Evolutionary conservation across 2,797 vertebrate genomes (phyloP), one percentile per base, ranked within the genome.

Genomic region (Xenops minutus): DNA sequence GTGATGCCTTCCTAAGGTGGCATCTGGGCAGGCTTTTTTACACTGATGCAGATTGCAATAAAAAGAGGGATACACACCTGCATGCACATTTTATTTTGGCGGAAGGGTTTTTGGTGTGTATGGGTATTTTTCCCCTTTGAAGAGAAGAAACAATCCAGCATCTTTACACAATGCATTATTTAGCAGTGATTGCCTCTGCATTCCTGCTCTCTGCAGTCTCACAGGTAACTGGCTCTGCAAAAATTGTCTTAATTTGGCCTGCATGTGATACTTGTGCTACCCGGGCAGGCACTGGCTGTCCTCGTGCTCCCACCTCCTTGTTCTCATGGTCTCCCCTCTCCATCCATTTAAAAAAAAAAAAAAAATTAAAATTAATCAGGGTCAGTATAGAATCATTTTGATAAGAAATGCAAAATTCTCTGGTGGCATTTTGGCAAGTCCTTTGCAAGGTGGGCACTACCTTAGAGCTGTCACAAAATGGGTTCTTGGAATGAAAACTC

Each of bases 1-100:
- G 55, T 76, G 71, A 74, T 93, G 88, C 77, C 91, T 88, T 96
- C 84, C 92, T 88, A 83, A 92, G 89, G 87, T 94, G 92, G 80
- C 81, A 82, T 92, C 52, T 83, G 55, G 85, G 71, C 76, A 63
- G 73, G 22, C 7, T 62, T 58, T 29, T 55, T 46, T 61, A 23
- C 46, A 13, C 27, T 30, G 41, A 8, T 80, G 63, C 48, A 74
- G 32, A 37, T 76, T 43, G 26, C 32, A 5, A 2, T 46, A 12
- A 37, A 14, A 61, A 37, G n/a, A 46, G 59, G 9, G 59, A 27
- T 14, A 19, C 22, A 16, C 2, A 32, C 36, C 23, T 86, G 14
- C 5, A 7, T 8, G 4, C 0, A 0, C 41, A 15, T 5, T 52
- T 55, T 55, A 18, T 46, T 82, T 77, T 55, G n/a, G 9, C n/a